Base-by-base conservation (phyloP, 2,113 vertebrate species). In the Erpornis zantholeuca region DNA sequence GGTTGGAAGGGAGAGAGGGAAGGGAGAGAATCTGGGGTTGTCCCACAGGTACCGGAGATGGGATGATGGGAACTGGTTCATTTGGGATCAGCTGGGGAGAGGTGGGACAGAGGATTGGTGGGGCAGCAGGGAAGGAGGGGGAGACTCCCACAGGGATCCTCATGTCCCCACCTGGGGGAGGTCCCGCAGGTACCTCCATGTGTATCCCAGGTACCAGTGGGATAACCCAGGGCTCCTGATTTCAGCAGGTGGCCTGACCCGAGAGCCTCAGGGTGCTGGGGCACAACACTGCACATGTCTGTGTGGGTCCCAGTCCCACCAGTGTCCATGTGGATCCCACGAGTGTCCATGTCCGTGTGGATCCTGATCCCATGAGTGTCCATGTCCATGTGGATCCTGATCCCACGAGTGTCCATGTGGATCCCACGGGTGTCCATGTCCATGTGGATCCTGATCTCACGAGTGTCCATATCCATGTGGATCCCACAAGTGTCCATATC, bases 271-370 rank as follows among this genome's bases (percentile, higher is more conserved):
- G 22, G 12, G 27, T 12, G 35, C 10, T 3, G 3, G 31, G 36
- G 10, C 2, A 1, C 24, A 5, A 1, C 25, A 11, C 10, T 12
- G 3, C 70, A 18, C 28, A 1, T 1, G 5, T 24, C 33, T 9
- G 23, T 6, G 40, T 11, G 38, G 38, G 11, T 27, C 36, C 21
- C 12, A 8, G 12, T n/a, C 10, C 42, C 38, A 38, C 38, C 38
- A 12, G 40, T 24, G 38, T 18, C 54, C 38, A 38, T 38, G 38
- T 38, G 38, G 38, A 38, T 38, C 38, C 38, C 38, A 38, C 38
- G 38, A 12, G 38, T 38, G 38, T 38, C 38, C n/a, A n/a, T 52
- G 25, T 52, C 49, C 24, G 6, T 50, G 45, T 9, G 11, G 45
- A 47, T 47, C 45, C 45, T 20, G 45, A 47, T 47, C 45, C 45